These are phyloP conservation scores for Argya squamiceps DNA, from an alignment of 2,797 vertebrate species.

Conservation along the genomic window DNA sequence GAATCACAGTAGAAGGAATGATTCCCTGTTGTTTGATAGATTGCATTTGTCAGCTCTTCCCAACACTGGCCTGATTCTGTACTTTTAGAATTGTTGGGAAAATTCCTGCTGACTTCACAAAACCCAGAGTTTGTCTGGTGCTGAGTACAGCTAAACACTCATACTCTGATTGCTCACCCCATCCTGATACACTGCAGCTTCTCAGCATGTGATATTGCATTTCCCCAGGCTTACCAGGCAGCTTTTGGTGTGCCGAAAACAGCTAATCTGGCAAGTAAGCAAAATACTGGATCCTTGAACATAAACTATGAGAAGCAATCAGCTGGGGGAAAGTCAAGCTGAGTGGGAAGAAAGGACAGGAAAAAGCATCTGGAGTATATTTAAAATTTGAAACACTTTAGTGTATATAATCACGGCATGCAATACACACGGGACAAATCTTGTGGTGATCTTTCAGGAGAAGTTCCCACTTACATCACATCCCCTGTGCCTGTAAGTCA, in stretches of 20 bases:
- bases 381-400: not conserved
- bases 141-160: not conserved
- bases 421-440: not conserved
- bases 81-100: not conserved
- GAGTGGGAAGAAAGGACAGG: slow-evolving; percentile 32
- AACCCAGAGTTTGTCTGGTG: not conserved
- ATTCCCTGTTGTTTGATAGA: not conserved
- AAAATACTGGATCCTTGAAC: not conserved
- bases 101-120: slow-evolving; percentile 7
- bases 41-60: not conserved
- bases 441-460: not conserved
- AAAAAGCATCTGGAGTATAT: slow-evolving; percentile 40
- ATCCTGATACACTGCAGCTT: not conserved
- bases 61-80: not conserved
- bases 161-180: not conserved
- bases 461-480: slow-evolving; percentile 4
- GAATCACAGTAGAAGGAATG: not conserved
- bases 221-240: not conserved
- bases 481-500: not conserved
- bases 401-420: slow-evolving; percentile 3
- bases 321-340: not conserved
- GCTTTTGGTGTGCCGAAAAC: not conserved
- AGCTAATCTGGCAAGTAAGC: not conserved
- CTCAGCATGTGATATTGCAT: not conserved
- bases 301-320: not conserved